A percentile compares a stretch with the other conserved stretches of the same genome.
Evolutionary conservation across 2,113 vertebrate species (phyloP).

Genomic region (Rostratula benghalensis): DNA sequence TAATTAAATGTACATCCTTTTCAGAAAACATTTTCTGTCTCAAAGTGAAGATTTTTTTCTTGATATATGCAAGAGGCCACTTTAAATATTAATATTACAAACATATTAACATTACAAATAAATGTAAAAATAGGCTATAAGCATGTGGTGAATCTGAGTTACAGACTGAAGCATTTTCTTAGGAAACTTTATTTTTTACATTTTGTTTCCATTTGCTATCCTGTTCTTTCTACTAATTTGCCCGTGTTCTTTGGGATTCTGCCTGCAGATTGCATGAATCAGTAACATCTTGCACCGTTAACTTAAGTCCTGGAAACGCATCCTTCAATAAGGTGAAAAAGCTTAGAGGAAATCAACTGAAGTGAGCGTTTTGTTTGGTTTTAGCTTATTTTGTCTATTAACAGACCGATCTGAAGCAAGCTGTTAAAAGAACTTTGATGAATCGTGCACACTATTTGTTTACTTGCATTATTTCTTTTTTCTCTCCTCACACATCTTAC

Average conservation of each 20-base stretch:
- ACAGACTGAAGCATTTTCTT: not conserved
- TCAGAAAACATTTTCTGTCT: not conserved
- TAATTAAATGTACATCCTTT: not conserved
- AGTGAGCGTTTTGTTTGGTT: not conserved
- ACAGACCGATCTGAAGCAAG: not conserved
- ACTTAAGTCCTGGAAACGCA: not conserved
- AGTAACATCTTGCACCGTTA: not conserved
- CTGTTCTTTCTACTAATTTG: not conserved
- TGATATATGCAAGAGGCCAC: not conserved
- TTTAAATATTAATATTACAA: not conserved
- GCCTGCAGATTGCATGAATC: not conserved
- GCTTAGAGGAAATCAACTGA: not conserved
- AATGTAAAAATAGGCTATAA: not conserved
- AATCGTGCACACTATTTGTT: not conserved
- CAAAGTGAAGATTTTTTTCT: not conserved
- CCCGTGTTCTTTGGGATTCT: not conserved
- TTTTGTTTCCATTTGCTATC: not conserved
- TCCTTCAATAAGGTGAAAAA: not conserved
- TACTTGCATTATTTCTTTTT: not conserved
- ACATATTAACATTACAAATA: no score
- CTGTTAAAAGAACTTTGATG: not conserved
- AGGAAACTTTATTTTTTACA: not conserved
- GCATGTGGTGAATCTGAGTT: not conserved
- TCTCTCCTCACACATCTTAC: not conserved
- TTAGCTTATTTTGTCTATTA: not conserved